Evolutionary conservation across 2,113 vertebrate species (phyloP).

Genomic region (Picathartes gymnocephalus): DNA sequence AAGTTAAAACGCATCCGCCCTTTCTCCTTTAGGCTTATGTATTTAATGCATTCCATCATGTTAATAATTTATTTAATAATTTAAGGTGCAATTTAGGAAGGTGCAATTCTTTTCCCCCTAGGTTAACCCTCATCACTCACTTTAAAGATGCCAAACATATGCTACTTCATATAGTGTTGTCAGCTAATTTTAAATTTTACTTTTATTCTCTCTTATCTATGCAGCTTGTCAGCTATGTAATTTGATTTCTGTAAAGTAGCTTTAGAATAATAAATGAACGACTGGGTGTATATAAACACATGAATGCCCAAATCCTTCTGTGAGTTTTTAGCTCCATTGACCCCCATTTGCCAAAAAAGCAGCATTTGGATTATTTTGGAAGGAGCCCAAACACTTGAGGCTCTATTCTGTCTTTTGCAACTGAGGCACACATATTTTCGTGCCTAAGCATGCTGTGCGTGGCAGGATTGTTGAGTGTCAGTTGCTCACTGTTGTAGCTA

Average conservation of each 20-base stretch:
- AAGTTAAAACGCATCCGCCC: neutral
- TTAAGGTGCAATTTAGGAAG: constrained; percentile 53
- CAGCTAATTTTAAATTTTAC: constrained; percentile 60
- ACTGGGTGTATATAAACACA: constrained; percentile 66
- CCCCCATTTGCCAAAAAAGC: constrained; percentile 62
- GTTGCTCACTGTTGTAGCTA: constrained; percentile 46
- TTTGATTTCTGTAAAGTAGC: constrained; percentile 67
- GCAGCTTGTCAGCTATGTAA: constrained; percentile 68
- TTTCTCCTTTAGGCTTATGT: constrained; percentile 38
- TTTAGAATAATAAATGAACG: constrained; percentile 70
- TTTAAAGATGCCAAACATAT: constrained; percentile 32
- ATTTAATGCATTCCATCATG: constrained; percentile 46
- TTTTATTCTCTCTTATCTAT: constrained; percentile 66
- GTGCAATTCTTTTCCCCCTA: neutral
- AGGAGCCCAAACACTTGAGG: constrained; percentile 62
- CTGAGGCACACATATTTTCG: constrained; percentile 56
- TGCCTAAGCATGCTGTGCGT: constrained; percentile 53
- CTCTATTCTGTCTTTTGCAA: constrained; percentile 63
- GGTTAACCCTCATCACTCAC: constrained; percentile 29
- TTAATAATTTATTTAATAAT: constrained; percentile 61
- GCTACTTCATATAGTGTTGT: constrained; percentile 33
- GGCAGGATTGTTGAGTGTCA: constrained; percentile 46
- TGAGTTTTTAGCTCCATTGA: constrained; percentile 68
- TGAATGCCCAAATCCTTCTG: constrained; percentile 64
- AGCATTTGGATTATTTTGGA: constrained; percentile 69